phyloP scores from a whole-genome alignment of 2,797 vertebrate genomes.

The Sebastes minor region DNA sequence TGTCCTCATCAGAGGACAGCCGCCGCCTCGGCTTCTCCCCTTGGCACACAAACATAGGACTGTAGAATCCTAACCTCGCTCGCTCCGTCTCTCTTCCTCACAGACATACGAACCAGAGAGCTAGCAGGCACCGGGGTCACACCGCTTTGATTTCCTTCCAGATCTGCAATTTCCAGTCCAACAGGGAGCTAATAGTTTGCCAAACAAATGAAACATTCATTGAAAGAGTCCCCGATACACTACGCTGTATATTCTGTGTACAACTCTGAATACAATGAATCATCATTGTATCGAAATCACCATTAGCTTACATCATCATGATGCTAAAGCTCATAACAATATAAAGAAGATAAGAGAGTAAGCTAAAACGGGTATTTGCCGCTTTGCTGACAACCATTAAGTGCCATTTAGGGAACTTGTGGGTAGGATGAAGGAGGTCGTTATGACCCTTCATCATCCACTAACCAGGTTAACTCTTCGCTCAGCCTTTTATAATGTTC shows the following conservation, averaged over 20 bases:
- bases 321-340: slow-evolving; percentile 28
- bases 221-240: not conserved
- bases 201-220: slow-evolving; percentile 28
- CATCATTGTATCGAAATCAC: slow-evolving; percentile 11
- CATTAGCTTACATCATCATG: slow-evolving; percentile 35
- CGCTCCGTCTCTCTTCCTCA: not conserved
- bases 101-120: not conserved
- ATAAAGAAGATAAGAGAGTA: slow-evolving; percentile 30
- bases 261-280: not conserved
- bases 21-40: slow-evolving; percentile 9
- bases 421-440: slow-evolving; percentile 53
- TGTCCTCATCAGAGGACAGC: slow-evolving; percentile 57
- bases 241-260: not conserved
- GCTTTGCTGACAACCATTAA: slow-evolving; percentile 58
- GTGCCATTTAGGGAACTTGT: slow-evolving; percentile 46
- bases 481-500: slow-evolving; percentile 50
- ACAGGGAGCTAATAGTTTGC: slow-evolving; percentile 9
- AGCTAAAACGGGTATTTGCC: slow-evolving; percentile 3
- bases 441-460: slow-evolving; percentile 65
- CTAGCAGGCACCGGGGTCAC: slow-evolving; percentile 17
- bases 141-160: slow-evolving; percentile 55
- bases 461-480: slow-evolving; percentile 69
- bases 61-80: not conserved
- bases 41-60: slow-evolving; percentile 53
- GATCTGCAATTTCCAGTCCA: slow-evolving; percentile 29